These are phyloP conservation scores for Prunella himalayana DNA, from an alignment of 2,113 vertebrate species.

Conservation along the genomic window DNA sequence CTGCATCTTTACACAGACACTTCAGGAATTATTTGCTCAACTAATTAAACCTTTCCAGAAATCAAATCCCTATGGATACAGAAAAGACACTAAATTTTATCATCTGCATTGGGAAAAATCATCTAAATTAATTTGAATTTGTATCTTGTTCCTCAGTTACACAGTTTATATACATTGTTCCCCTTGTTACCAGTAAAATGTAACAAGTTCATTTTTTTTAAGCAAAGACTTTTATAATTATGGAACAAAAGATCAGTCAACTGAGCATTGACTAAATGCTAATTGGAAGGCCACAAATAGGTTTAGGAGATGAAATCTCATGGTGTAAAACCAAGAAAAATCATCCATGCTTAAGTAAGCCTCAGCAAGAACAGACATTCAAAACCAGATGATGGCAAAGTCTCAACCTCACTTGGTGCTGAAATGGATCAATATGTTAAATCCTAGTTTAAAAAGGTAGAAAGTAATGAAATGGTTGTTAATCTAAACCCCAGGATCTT, in stretches of 20 bases:
- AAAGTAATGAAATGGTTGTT: background rate
- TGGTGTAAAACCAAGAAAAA: background rate
- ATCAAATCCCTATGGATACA: background rate
- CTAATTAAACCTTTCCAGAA: background rate
- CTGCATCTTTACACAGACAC: background rate
- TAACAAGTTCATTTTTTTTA: background rate
- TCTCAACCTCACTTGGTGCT: background rate
- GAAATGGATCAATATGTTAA: background rate
- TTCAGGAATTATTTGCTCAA: background rate
- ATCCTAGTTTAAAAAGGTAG: background rate
- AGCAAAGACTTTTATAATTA: background rate
- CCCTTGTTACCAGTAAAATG: background rate
- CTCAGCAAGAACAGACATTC: background rate
- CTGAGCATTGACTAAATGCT: background rate
- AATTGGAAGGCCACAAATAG: background rate
- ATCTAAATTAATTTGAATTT: background rate
- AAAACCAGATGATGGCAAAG: background rate
- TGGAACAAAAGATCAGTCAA: background rate
- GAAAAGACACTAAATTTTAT: background rate
- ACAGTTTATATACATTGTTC: background rate
- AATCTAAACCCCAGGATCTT: background rate
- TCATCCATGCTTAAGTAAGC: background rate
- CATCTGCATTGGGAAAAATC: background rate
- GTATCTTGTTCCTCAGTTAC: background rate
- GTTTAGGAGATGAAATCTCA: background rate